Conservation (phyloP, 2,797 vertebrate genomes). For the Pseudochaenichthys georgianus region DNA sequence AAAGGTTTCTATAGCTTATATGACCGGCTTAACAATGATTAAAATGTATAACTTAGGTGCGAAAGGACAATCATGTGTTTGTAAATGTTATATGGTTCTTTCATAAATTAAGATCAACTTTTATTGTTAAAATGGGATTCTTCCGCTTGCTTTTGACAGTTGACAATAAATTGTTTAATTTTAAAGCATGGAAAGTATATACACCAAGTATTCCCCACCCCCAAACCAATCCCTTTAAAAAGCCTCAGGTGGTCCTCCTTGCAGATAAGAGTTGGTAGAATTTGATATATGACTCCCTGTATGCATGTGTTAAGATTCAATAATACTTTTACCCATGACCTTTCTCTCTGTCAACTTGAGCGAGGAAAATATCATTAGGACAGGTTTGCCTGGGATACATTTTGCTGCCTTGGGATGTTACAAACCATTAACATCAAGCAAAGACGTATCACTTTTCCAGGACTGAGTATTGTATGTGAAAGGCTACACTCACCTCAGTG, state of each 20-base stretch:
- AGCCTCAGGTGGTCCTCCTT: slow-evolving; percentile 57
- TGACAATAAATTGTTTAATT: neutral
- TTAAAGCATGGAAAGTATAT: slow-evolving; percentile 1
- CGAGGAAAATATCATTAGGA: slow-evolving; percentile 68
- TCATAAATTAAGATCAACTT: neutral
- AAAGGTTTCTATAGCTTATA: neutral
- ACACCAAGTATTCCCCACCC: neutral
- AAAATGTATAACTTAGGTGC: neutral
- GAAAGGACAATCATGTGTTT: neutral
- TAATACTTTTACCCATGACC: slow-evolving; percentile 56
- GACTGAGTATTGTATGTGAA: slow-evolving; percentile 69
- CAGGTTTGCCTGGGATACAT: slow-evolving; percentile 60
- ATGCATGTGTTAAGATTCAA: slow-evolving; percentile 61
- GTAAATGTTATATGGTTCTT: neutral
- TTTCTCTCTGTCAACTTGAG: slow-evolving; percentile 61
- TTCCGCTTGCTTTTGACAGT: too few species aligned
- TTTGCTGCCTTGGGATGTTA: slow-evolving; percentile 67
- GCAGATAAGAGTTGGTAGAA: slow-evolving; percentile 46
- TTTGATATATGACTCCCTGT: slow-evolving; percentile 60
- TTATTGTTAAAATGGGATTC: too few species aligned
- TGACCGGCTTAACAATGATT: neutral
- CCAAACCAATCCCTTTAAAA: neutral
- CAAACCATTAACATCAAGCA: slow-evolving; percentile 73
- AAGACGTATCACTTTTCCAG: slow-evolving; percentile 70
- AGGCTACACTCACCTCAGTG: slow-evolving; percentile 74